Evolutionary conservation across 2,113 vertebrate species (phyloP), one percentile per base, ranked within the genome.

Genomic region (Abramis brama): DNA sequence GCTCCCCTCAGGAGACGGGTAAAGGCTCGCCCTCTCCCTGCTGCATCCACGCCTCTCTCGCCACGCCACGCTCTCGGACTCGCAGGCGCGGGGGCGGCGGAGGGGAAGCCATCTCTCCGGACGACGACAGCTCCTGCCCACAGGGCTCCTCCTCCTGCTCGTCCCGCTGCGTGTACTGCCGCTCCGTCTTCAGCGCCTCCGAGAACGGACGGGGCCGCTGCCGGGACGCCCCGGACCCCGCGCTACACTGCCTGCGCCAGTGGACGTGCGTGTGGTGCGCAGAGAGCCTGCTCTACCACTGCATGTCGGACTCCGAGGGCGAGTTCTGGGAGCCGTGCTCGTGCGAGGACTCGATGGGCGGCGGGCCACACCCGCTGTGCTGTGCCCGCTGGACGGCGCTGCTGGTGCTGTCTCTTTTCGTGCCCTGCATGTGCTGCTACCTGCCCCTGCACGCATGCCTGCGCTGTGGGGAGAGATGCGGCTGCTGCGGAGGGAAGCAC

Each of bases 391-490:
- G 97, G 97, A 90, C 96, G 76, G 97, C 96, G 5, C 95, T 98
- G 87, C 91, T 96, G 68, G 95, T 94, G 8, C 94, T 98, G 60
- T 97, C 97, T 5, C 94, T 98, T 84, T 95, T 96, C 0, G 97
- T 97, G 90, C 97, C 97, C 93, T 98, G 97, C 94, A 97, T 98
- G 94, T 98, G 97, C 95, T 98, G 97, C 95, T 98, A 97, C 86
- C 95, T 97, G 88, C 97, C 97, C 84, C 93, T 98, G 91, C 95
- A 94, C 70, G 96, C 95, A n/a, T 98, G 97, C 93, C 95, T 98
- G 93, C 96, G 95, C 89, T 97, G 97, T n/a, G 97, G 97, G 0
- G 95, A 96, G 85, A 93, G 95, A 52, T 97, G 96, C 2, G 97
- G 97, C 90, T 98, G 97, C 89, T 97, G 96, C 0, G 97, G 97